phyloP scores from a whole-genome alignment of 2,113 vertebrate species.

The Grus americana region DNA sequence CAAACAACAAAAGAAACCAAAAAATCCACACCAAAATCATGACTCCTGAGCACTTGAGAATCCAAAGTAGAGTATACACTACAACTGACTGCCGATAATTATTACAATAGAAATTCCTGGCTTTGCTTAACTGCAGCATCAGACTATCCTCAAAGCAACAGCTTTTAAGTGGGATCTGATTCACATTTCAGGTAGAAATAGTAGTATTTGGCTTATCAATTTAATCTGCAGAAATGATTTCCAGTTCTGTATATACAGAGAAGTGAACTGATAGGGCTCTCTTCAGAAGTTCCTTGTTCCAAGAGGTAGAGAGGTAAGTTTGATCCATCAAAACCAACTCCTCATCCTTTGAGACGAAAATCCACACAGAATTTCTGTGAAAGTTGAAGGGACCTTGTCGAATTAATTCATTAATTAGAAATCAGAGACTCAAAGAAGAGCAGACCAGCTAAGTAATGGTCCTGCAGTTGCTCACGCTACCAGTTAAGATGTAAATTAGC shows the following conservation, averaged over 20 bases:
- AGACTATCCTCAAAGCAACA: background rate
- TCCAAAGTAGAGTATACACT: background rate
- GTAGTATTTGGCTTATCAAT: background rate
- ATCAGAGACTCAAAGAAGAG: background rate
- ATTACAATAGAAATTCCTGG: background rate
- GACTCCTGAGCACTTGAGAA: background rate
- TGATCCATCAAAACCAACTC: background rate
- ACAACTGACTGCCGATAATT: background rate
- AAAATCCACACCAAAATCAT: background rate
- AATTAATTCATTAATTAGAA: background rate
- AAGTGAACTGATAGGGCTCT: background rate
- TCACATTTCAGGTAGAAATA: background rate
- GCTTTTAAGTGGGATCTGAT: background rate
- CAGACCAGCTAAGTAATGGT: background rate
- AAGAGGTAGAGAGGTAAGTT: background rate
- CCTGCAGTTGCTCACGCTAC: background rate
- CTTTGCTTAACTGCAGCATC: background rate
- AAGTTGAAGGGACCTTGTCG: background rate
- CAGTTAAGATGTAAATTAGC: background rate
- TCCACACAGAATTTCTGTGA: background rate
- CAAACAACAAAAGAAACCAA: background rate
- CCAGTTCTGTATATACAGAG: background rate
- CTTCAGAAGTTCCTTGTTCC: background rate
- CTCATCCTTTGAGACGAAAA: background rate
- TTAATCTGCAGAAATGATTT: background rate